Evolutionary conservation across 23 tunicate species (phyloP), one percentile per base, ranked within the genome.

Genomic region (Styela plicata): DNA sequence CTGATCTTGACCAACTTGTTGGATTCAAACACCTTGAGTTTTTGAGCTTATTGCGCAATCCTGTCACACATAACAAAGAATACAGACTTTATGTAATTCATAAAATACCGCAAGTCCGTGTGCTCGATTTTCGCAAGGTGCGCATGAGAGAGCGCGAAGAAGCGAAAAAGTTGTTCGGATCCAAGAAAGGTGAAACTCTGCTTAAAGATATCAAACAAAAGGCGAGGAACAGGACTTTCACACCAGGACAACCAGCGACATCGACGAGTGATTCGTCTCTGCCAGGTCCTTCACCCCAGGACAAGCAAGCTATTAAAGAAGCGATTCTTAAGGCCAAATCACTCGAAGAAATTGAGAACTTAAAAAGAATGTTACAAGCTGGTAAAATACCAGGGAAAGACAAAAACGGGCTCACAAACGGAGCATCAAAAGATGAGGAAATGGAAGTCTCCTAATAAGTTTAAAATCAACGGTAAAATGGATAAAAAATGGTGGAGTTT

Each of bases 231-330:
- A 44, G 57, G 57, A 88, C 93, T 84, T 94, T 89, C 71, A 71
- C 78, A 5, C 94, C 98, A 7, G 98, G 94, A 67, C 88, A 82
- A 52, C 89, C 97, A 0, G 73, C 78, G 37, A 22, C 75, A 63
- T 73, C 34, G 29, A 80, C 79, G 24, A 82, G 84, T 17, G 63
- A 64, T 29, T n/a, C 44, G 27, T 61, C 74, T 3, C 31, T 33
- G 2, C 5, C 52, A 35, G 87, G 85, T 1, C 76, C 67, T 18
- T 83, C 97, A 44, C 69, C 79, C 33, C 82, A 74, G 53, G 91
- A 91, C 31, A 91, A 85, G 73, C 89, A 86, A 69, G 97, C 97
- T n/a, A 91, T 91, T 13, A 91, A 94, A 88, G 91, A 89, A 30
- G 99, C 99, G 33, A 94, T 94, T 53, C 35, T 94, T 70, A 86